phyloP scores from a whole-genome alignment of 2,888 invertebrate species.

The Nemurella pictetii region DNA sequence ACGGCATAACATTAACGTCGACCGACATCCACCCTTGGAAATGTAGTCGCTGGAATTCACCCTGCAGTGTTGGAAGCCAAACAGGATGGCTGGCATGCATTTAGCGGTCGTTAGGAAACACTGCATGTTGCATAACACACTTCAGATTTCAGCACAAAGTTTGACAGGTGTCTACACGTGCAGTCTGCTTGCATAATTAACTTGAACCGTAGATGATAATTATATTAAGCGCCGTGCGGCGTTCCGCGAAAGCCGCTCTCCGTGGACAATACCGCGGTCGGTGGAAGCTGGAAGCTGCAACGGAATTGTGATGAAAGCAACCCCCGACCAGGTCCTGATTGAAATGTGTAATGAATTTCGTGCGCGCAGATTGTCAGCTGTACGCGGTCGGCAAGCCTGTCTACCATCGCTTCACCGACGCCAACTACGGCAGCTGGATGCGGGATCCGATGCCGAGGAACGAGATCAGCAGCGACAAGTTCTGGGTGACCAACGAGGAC shows the following conservation, averaged over 20 bases:
- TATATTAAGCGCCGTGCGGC: background rate
- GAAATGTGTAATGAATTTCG: background rate
- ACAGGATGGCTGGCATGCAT: background rate
- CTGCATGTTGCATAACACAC: background rate
- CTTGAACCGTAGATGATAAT: background rate
- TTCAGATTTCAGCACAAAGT: background rate
- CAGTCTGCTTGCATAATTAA: background rate
- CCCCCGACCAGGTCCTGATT: background rate
- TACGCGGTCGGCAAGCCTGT: slow-evolving; percentile 94
- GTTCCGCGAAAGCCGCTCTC: background rate
- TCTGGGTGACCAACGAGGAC: slow-evolving; percentile 82
- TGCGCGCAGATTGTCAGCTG: slow-evolving; percentile 73
- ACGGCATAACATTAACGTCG: too few species aligned
- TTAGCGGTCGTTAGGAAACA: background rate
- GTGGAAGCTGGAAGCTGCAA: background rate
- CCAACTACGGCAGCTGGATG: slow-evolving; percentile 83
- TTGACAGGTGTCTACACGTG: background rate
- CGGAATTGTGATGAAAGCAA: background rate
- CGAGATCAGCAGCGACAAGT: slow-evolving; percentile 65
- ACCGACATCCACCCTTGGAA: too few species aligned
- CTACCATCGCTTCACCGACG: slow-evolving; percentile 78
- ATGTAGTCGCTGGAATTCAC: too few species aligned
- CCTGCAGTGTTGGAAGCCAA: too few species aligned
- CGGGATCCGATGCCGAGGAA: slow-evolving; percentile 67
- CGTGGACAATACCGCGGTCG: too few species aligned